Base-by-base conservation (phyloP, 30 jellyfish, hydroid and myxozoan genomes). In the Haliclystus octoradiatus region DNA sequence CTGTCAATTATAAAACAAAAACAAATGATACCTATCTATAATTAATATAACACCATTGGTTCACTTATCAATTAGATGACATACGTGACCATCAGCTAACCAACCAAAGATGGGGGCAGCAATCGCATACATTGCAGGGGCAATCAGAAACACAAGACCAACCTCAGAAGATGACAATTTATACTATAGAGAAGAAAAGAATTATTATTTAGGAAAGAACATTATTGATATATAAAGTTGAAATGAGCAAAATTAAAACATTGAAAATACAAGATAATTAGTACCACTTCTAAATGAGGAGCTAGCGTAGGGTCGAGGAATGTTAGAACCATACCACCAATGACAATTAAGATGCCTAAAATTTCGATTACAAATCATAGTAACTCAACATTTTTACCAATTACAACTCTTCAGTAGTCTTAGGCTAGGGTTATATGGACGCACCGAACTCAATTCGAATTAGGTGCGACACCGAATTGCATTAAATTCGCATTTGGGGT, bases 261-360 rank as follows among this genome's bases (percentile, higher is more conserved):
- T n/a, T n/a, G n/a, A n/a, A n/a, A n/a, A n/a, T n/a, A n/a, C n/a
- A n/a, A n/a, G n/a, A n/a, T n/a, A n/a, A n/a, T n/a, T n/a, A 19
- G 9, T 19, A 40, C 57, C 57, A 47, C 32, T 33, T 63, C 50
- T 25, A 84, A 31, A 79, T 84, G 93, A 27, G 50, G 57, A 34
- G 93, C 78, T 25, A 84, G 64, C 1, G 93, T 78, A 52, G 95
- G 95, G 22, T 84, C 95, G 22, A 84, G 79, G 66, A 84, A 84
- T 15, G 90, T 62, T 35, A 84, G 33, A 9, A 75, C 73, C 76
- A 84, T 71, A 3, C 89, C 87, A 46, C 89, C 85, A 28, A 67
- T 33, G 9, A 74, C 83, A 26, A 61, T 49, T 1, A 72, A 60
- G 15, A 69, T 31, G 28, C 85, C 95, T 84, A 69, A 19, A 66